Evolutionary conservation across 2,888 invertebrate genomes (phyloP), one percentile per base, ranked within the genome.

Genomic region (Aphidius colemani): DNA sequence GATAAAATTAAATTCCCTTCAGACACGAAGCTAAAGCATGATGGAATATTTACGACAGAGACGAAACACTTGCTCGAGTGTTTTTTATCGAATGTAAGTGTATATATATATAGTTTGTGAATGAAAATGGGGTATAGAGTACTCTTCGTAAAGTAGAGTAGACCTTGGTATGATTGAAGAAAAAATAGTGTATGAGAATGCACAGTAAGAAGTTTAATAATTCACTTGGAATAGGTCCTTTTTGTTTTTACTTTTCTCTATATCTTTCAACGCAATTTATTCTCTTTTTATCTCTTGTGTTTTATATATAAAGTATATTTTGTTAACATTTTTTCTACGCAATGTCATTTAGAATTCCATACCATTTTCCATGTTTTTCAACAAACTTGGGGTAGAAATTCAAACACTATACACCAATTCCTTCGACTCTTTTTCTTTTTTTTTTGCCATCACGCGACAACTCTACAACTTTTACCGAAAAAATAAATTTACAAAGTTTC

Each of bases 191-290:
- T 30, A 30, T 30, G 30, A 30, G 30, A 30, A 30, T 30, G 30
- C 30, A 30, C 30, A 30, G 30, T 30, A 30, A 30, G 30, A 30
- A 30, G 30, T 30, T 77, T 72, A 77, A 77, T 77, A 77, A 77
- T 77, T 77, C 75, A 77, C 71, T 70, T 70, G 70, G 67, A 68
- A 71, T 69, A 65, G 65, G 64, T 53, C 9, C 60, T 63, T 55
- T 61, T 61, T 69, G 65, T 64, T 53, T 66, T 48, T n/a, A n/a
- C n/a, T n/a, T n/a, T n/a, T n/a, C n/a, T n/a, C n/a, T n/a, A n/a
- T n/a, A n/a, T 30, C 46, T 49, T 49, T 59, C 53, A 18, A 49
- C 46, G 41, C 51, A 49, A 45, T 44, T 6, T 11, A 39, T 10
- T 9, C 39, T 41, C 50, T 44, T 30, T 45, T 8, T 13, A 40